These are phyloP conservation scores for Himalopsyche phryganea DNA, from an alignment of 1,140 invertebrate genomes.

Conservation along the genomic window DNA sequence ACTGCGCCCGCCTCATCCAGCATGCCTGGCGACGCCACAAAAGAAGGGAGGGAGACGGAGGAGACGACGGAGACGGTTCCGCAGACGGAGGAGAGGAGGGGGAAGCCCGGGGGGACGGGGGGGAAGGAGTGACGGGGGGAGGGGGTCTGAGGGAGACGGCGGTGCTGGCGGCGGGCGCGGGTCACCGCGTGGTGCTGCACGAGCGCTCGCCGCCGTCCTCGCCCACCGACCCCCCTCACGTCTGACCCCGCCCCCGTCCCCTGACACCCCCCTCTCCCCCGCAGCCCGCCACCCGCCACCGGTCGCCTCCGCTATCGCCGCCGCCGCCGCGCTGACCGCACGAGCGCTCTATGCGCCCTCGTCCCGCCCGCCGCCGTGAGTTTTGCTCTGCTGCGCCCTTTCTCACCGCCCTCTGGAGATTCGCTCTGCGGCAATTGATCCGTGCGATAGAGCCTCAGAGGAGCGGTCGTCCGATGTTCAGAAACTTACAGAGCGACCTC, in stretches of 20 bases:
- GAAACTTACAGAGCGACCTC: too few species aligned
- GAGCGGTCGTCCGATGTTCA: too few species aligned
- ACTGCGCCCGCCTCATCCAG: slow-evolving; percentile 92
- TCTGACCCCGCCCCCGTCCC: slow-evolving; percentile 57
- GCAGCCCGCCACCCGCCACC: slow-evolving; percentile 45
- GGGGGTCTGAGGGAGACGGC: slow-evolving; percentile 62
- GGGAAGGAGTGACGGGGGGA: slow-evolving; percentile 55
- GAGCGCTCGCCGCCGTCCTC: slow-evolving; percentile 67
- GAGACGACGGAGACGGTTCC: slow-evolving; percentile 45
- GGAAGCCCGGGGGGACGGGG: slow-evolving; percentile 73
- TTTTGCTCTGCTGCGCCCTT: slow-evolving; percentile 4
- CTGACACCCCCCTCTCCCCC: slow-evolving; percentile 53
- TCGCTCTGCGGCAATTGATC: slow-evolving; percentile 1
- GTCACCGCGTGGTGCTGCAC: slow-evolving; percentile 85
- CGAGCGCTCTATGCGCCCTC: slow-evolving; percentile 19
- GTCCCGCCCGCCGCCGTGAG: neutral
- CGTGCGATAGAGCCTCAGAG: too few species aligned
- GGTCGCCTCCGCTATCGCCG: slow-evolving; percentile 41
- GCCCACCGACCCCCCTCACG: slow-evolving; percentile 59
- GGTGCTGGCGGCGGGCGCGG: slow-evolving; percentile 77
- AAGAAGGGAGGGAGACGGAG: slow-evolving; percentile 57
- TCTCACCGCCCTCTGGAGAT: neutral
- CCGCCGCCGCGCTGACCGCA: slow-evolving; percentile 32
- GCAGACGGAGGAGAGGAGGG: slow-evolving; percentile 40
- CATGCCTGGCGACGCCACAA: slow-evolving; percentile 89